Evolutionary conservation across 1,140 invertebrate species (phyloP).

Genomic region (Oscheius sp.): DNA sequence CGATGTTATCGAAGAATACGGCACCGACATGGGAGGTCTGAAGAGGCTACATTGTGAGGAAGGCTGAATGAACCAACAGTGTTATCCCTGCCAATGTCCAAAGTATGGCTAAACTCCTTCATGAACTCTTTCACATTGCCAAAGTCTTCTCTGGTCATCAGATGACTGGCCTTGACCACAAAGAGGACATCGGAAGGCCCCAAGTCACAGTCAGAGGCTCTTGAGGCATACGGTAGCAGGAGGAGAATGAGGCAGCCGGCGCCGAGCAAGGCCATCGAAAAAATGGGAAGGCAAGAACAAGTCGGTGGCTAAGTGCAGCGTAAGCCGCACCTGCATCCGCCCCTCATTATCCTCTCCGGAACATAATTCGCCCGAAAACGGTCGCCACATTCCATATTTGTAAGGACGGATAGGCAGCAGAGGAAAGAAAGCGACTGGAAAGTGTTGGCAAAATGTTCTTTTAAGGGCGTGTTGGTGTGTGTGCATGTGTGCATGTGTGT

Average conservation of each 20-base stretch:
- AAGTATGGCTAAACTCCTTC: neutral
- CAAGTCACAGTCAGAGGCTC: neutral
- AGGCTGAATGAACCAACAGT: neutral
- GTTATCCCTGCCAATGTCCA: neutral
- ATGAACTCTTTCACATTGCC: neutral
- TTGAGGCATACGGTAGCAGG: neutral
- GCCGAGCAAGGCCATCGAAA: neutral
- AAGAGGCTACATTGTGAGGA: neutral
- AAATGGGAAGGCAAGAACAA: conserved; percentile 8
- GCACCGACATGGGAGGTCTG: neutral
- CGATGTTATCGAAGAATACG: neutral
- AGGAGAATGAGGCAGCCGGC: neutral
- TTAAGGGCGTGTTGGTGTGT: too few relatives aligned
- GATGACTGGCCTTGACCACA: neutral
- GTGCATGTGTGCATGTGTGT: too few relatives aligned
- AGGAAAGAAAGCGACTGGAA: too few relatives aligned
- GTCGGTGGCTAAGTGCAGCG: conserved; percentile 7
- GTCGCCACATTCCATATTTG: too few relatives aligned
- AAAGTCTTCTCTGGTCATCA: neutral
- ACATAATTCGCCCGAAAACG: neutral
- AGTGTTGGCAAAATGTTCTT: too few relatives aligned
- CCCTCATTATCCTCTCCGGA: conserved; percentile 10
- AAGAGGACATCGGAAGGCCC: neutral
- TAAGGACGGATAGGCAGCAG: too few relatives aligned
- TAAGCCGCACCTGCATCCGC: neutral